These are phyloP conservation scores for Drepana arcuata DNA, from an alignment of 1,140 invertebrate species.

Conservation along the genomic window DNA sequence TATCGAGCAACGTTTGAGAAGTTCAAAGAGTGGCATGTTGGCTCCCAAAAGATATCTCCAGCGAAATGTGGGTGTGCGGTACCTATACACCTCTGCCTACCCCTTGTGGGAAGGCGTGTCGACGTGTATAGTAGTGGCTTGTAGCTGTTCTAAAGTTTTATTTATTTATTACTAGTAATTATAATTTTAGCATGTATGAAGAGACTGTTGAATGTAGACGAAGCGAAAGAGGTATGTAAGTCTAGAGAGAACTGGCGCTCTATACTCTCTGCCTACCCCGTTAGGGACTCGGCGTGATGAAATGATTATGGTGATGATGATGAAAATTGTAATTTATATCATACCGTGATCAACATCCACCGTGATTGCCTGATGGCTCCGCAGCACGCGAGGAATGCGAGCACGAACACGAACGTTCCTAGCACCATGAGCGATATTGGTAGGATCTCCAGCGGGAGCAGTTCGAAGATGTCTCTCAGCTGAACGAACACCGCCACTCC, in stretches of 20 bases:
- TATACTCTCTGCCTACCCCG: no score
- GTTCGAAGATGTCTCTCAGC: slow-evolving; percentile 4
- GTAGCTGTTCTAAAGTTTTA: no score
- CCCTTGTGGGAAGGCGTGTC: no score
- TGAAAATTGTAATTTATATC: neutral
- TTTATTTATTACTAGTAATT: no score
- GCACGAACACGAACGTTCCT: slow-evolving; percentile 82
- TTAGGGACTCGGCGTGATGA: no score
- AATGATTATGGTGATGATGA: neutral
- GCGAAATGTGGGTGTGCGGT: neutral
- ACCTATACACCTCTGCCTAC: no score
- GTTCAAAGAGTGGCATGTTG: neutral
- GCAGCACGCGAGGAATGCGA: slow-evolving; percentile 89
- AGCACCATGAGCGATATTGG: slow-evolving; percentile 82
- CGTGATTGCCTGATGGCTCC: slow-evolving; percentile 85
- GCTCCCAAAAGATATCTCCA: neutral
- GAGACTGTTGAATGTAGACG: neutral
- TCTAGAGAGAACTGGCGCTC: neutral
- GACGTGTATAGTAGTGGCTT: no score
- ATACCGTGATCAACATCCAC: slow-evolving; percentile 83
- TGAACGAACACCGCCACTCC: slow-evolving; percentile 15
- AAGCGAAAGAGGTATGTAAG: neutral
- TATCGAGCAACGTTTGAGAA: neutral
- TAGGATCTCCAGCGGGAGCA: slow-evolving; percentile 63
- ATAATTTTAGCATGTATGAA: neutral